Percentiles rank a stretch among this genome's conserved stretches.
These are phyloP conservation scores for Xylocopa sonorina DNA, from an alignment of 1,140 invertebrate species.

Conservation along the genomic window DNA sequence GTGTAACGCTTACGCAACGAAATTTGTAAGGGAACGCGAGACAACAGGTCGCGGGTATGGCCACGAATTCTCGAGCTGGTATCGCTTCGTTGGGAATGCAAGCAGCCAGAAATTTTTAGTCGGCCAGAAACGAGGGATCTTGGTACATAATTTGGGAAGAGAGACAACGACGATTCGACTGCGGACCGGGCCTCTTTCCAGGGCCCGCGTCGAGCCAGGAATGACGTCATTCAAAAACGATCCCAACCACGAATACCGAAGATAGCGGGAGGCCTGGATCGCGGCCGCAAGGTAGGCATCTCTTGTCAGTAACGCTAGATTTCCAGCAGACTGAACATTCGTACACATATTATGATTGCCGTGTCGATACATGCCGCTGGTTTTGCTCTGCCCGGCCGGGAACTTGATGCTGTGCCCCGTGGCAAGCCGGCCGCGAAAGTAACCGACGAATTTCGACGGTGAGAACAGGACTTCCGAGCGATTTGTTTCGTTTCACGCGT, in stretches of 20 bases:
- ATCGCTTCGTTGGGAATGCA: no score
- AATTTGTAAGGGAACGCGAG: slow-evolving; percentile 4
- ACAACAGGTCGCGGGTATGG: background rate
- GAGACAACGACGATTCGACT: background rate
- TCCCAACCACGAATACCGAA: slow-evolving; percentile 49
- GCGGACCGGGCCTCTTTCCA: background rate
- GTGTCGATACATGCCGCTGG: slow-evolving; percentile 73
- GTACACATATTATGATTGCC: slow-evolving; percentile 76
- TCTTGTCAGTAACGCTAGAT: slow-evolving; percentile 74
- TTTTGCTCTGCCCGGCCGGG: slow-evolving; percentile 63
- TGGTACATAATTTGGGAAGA: slow-evolving; percentile 6
- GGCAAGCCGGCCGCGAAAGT: slow-evolving; percentile 60
- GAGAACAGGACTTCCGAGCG: background rate
- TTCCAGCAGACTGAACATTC: slow-evolving; percentile 74
- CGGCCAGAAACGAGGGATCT: background rate
- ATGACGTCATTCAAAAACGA: slow-evolving; percentile 46
- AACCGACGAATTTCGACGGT: slow-evolving; percentile 2
- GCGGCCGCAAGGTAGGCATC: slow-evolving; percentile 65
- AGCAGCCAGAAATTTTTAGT: no score
- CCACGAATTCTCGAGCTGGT: no score
- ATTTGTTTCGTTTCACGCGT: background rate
- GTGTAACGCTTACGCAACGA: slow-evolving; percentile 43
- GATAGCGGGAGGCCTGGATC: slow-evolving; percentile 55
- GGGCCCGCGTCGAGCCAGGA: background rate
- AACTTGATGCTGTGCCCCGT: slow-evolving; percentile 71